These are phyloP conservation scores for Phalacrocorax carbo DNA, from an alignment of 2,113 vertebrate genomes.

Conservation along the genomic window DNA sequence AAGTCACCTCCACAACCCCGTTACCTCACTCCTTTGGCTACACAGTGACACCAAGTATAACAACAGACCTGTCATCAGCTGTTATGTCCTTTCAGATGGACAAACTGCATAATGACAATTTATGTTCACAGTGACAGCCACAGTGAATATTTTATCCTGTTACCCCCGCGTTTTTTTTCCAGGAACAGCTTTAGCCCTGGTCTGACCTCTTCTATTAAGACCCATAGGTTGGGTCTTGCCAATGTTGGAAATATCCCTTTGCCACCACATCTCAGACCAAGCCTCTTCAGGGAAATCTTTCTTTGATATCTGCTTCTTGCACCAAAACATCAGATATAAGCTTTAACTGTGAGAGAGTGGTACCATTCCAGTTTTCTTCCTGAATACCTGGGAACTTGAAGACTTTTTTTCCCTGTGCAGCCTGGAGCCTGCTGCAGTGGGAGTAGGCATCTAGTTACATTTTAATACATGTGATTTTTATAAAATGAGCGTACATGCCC, in stretches of 20 bases:
- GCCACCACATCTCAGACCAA: not conserved
- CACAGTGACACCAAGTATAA: not conserved
- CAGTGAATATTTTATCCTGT: not conserved
- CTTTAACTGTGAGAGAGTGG: not conserved
- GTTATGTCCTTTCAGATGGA: not conserved
- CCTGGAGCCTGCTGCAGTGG: not conserved
- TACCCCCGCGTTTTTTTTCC: not conserved
- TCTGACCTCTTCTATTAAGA: not conserved
- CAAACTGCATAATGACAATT: not conserved
- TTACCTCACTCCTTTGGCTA: constrained; percentile 23
- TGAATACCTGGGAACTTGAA: not conserved
- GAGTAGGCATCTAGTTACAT: constrained; percentile 30
- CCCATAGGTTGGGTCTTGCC: not conserved
- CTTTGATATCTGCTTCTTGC: not conserved
- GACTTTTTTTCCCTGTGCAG: not conserved
- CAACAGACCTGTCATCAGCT: constrained; percentile 9
- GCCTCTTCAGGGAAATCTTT: not conserved
- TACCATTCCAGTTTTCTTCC: not conserved
- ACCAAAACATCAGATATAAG: not conserved
- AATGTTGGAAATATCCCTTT: not conserved
- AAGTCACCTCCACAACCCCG: not conserved
- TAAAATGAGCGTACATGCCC: constrained; percentile 23
- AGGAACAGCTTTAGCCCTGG: not conserved
- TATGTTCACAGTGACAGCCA: not conserved
- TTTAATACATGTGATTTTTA: constrained; percentile 38